A percentile compares a stretch with the other conserved stretches of the same genome.
Conservation (phyloP, 92 coral and sea anemone genomes). For the Nematostella vectensis region DNA sequence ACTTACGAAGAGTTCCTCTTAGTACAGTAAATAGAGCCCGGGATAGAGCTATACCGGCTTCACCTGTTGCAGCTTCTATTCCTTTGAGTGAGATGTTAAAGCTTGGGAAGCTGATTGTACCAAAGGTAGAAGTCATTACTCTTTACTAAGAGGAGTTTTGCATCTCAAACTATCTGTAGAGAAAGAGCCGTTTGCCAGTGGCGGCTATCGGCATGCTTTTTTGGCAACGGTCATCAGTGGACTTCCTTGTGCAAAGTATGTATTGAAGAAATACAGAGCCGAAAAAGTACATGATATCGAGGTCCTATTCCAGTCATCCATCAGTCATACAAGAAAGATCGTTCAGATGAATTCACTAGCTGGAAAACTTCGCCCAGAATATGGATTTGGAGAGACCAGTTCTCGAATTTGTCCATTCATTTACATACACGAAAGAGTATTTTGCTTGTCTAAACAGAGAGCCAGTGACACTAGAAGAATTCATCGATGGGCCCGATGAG, state of each 20-base stretch:
- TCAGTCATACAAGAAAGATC: constrained; percentile 47
- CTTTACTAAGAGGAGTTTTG: constrained; percentile 13
- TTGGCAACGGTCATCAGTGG: constrained; percentile 40
- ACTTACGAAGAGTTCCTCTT: constrained; percentile 3
- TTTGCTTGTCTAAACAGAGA: constrained; percentile 35
- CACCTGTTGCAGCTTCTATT: constrained; percentile 33
- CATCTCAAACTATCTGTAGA: constrained; percentile 21
- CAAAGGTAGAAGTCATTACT: constrained; percentile 27
- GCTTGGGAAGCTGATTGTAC: constrained; percentile 36
- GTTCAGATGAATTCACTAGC: constrained; percentile 57
- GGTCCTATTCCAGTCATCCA: constrained; percentile 32
- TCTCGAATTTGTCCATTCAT: constrained; percentile 32
- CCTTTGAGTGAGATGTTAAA: constrained; percentile 43
- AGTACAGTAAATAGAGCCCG: neutral
- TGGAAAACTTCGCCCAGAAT: constrained; percentile 41
- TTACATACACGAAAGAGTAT: constrained; percentile 46
- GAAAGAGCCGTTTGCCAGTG: constrained; percentile 38
- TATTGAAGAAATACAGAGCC: constrained; percentile 40
- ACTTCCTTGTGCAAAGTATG: constrained; percentile 33
- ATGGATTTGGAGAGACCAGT: constrained; percentile 18
- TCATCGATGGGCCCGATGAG: constrained; percentile 27
- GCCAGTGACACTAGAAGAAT: constrained; percentile 33
- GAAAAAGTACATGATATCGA: constrained; percentile 25
- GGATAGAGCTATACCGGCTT: constrained; percentile 5
- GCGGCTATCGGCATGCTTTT: constrained; percentile 43